A percentile compares a stretch with the other conserved stretches of the same genome.
Conservation (phyloP, 1,140 invertebrate genomes). For the Scaptomyza pallida region DNA sequence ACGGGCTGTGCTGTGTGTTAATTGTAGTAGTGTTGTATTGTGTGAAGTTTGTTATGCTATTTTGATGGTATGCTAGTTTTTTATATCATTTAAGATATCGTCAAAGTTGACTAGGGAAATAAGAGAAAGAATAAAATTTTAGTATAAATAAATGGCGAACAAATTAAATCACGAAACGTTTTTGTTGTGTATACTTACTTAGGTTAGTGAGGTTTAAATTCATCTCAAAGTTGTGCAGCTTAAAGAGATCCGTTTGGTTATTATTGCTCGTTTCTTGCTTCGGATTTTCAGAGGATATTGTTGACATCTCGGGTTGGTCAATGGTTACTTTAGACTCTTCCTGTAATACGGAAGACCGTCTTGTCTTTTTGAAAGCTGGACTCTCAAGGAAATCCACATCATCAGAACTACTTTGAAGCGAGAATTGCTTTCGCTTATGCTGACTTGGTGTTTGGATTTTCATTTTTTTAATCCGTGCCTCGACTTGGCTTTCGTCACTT, state of each 20-base stretch:
- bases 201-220: constrained; percentile 24
- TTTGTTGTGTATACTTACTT: constrained; percentile 25
- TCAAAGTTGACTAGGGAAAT: constrained; percentile 14
- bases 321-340: no score
- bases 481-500: no score
- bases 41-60: background rate
- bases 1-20: constrained; percentile 8
- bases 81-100: constrained; percentile 9
- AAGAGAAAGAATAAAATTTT: background rate
- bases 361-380: no score
- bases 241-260: constrained; percentile 23
- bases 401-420: no score
- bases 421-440: no score
- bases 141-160: no score
- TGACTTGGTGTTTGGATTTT: no score
- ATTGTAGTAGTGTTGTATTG: constrained; percentile 32
- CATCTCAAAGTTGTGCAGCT: constrained; percentile 46
- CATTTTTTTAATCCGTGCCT: no score
- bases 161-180: no score
- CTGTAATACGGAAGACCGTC: no score
- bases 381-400: no score
- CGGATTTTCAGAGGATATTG: background rate
- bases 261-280: background rate
- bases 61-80: background rate
- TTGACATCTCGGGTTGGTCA: background rate